Base-by-base conservation (phyloP, 2,797 vertebrate species). In the Sebastes elongatus region DNA sequence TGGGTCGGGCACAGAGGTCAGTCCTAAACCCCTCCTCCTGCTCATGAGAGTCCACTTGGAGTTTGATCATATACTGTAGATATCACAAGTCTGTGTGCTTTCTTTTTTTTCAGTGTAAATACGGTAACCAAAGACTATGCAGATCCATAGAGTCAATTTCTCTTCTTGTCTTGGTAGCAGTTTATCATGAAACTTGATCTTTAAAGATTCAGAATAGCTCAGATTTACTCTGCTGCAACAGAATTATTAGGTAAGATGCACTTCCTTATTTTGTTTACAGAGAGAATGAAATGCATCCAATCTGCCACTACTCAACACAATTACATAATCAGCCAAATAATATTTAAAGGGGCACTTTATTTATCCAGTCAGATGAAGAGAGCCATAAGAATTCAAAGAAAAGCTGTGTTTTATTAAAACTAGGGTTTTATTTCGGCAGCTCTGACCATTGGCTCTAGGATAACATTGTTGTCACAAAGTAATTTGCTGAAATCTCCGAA, bases 1-100 rank as follows among this genome's bases (percentile, higher is more conserved):
- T 0, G 98, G 97, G 76, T 97, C 97, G 0, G 98, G 98, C 84
- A 99, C 97, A 0, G 97, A 99, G 97, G 98, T 99, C 73, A 88
- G 92, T 76, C 68, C 63, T 10, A 49, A 55, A 52, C 25, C 16
- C 42, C 10, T 23, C 16, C 20, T 25, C 1, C 28, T 55, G 10
- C 55, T 56, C 20, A 10, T 0, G 28, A 53, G 38, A 46, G 38
- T 64, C 38, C 13, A 10, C 53, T 35, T 55, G 4, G 28, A 42
- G 18, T 13, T 33, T 42, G 4, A 18, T 23, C 13, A 27, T 53
- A 33, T 10, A 10, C 16, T 49, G 16, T 8, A 49, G 4, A 27
- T 38, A 14, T 57, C 33, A 60, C 14, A 69, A 11, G 10, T 28
- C n/a, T 23, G 33, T 57, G 9, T 22, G 20, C 59, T 60, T 30